Evolutionary conservation across 2,113 vertebrate genomes (phyloP).

Genomic region (Lipophrys pholis): DNA sequence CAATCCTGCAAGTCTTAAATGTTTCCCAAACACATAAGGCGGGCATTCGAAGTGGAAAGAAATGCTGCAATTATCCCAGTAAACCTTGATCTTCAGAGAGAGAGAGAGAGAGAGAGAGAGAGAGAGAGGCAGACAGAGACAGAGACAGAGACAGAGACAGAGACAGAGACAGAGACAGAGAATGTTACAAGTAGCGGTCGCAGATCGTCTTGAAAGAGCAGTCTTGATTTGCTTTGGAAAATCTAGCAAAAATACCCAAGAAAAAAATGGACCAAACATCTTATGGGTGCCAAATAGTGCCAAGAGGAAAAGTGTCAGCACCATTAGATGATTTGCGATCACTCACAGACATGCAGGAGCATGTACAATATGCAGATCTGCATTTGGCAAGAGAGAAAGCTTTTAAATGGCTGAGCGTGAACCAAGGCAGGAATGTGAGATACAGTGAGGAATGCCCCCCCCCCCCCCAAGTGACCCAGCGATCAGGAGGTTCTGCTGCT

Average conservation of each 20-base stretch:
- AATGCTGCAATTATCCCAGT: constrained; percentile 40
- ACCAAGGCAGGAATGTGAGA: constrained; percentile 65
- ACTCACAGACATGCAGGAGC: constrained; percentile 32
- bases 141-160: too few relatives aligned
- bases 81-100: constrained; percentile 5
- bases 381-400: constrained; percentile 51
- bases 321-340: constrained; percentile 33
- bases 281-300: constrained; percentile 16
- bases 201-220: constrained; percentile 37
- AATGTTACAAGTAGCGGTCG: constrained; percentile 34
- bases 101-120: too few relatives aligned
- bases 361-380: constrained; percentile 18
- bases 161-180: too few relatives aligned
- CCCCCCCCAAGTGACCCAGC: constrained; percentile 29
- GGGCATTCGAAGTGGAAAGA: not conserved
- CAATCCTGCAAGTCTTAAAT: constrained; percentile 2
- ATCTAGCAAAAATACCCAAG: constrained; percentile 56
- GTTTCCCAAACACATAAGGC: constrained; percentile 12
- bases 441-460: constrained; percentile 52
- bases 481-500: constrained; percentile 30
- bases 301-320: constrained; percentile 46
- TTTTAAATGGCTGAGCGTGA: constrained; percentile 40
- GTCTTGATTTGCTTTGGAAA: constrained; percentile 67
- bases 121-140: too few relatives aligned
- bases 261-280: not conserved